phyloP scores from a whole-genome alignment of 2,888 invertebrate species.

The Oscheius onirici region DNA sequence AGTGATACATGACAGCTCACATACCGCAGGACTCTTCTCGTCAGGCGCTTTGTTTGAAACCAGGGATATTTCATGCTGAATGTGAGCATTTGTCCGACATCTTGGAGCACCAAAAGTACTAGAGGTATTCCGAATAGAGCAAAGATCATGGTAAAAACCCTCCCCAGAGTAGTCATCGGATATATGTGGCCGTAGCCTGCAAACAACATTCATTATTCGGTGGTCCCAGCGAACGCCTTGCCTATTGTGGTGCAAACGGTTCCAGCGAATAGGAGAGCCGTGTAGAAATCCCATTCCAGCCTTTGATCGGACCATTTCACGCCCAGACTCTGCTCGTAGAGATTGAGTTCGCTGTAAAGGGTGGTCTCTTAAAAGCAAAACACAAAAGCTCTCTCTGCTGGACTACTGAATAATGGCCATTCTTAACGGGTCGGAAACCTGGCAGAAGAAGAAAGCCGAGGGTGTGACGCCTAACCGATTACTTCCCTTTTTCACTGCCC shows the following conservation, averaged over 20 bases:
- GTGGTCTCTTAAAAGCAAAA: neutral
- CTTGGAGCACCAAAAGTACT: constrained; percentile 59
- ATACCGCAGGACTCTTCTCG: constrained; percentile 48
- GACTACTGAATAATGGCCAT: neutral
- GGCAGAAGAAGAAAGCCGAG: neutral
- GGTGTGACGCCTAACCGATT: neutral
- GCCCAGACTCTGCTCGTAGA: constrained; percentile 52
- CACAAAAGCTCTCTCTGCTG: neutral
- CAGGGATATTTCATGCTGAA: constrained; percentile 64
- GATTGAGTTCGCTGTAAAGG: constrained; percentile 37
- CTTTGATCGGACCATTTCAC: constrained; percentile 60
- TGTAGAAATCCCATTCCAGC: constrained; percentile 64
- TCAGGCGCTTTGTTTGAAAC: constrained; percentile 61
- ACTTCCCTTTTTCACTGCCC: constrained; percentile 2
- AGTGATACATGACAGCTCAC: neutral
- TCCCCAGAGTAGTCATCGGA: constrained; percentile 55
- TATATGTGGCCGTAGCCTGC: constrained; percentile 62
- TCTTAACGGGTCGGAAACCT: neutral
- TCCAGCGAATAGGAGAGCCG: constrained; percentile 58
- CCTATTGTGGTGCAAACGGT: constrained; percentile 51
- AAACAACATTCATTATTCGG: constrained; percentile 2
- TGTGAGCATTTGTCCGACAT: constrained; percentile 62
- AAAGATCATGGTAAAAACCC: constrained; percentile 60
- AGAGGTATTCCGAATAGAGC: constrained; percentile 62
- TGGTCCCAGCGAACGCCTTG: neutral